Evolutionary conservation across 2,797 vertebrate genomes (phyloP), one percentile per base, ranked within the genome.

Genomic region (Scolopax bukidnonensis): DNA sequence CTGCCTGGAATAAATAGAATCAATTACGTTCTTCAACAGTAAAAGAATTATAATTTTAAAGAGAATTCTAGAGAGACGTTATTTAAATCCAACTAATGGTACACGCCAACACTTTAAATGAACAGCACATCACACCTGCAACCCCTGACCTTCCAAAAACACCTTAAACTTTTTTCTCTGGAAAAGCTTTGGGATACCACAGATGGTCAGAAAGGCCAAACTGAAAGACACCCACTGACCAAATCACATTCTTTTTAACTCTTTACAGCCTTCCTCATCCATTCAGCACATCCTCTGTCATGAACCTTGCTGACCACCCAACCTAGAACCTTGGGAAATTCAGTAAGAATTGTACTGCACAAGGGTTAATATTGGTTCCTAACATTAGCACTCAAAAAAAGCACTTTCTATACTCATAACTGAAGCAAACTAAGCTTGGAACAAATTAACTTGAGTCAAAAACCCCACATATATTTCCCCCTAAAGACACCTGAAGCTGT

Each of bases 11-110:
- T 91, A 96, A 96, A 94, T 9, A 90, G 80, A 90, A 93, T 90
- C 79, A 96, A 92, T 95, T 95, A 91, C 30, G 56, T 95, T 96
- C 95, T 95, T 95, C 68, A 57, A 94, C 71, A 94, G 91, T 89
- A 56, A 67, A 64, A 94, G 68, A 36, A 75, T 32, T 71, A n/a
- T 47, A 89, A 93, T 90, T 95, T 73, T 73, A 63, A 84, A 90
- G 63, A 77, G 81, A 90, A 91, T 87, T 94, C 36, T 82, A 79
- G 61, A 73, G 32, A 76, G 2, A 68, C 40, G 18, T 32, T 80
- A 71, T 76, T 94, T 82, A 93, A 88, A 76, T 76, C 48, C 60
- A 91, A 56, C 32, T 56, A 48, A 74, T 28, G 28, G 41, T 54
- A 53, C 12, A 18, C 0, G 0, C 30, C 41, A 90, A 73, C 59